phyloP scores from a whole-genome alignment of 2,113 vertebrate species.

The Protomyctophum bolini region DNA sequence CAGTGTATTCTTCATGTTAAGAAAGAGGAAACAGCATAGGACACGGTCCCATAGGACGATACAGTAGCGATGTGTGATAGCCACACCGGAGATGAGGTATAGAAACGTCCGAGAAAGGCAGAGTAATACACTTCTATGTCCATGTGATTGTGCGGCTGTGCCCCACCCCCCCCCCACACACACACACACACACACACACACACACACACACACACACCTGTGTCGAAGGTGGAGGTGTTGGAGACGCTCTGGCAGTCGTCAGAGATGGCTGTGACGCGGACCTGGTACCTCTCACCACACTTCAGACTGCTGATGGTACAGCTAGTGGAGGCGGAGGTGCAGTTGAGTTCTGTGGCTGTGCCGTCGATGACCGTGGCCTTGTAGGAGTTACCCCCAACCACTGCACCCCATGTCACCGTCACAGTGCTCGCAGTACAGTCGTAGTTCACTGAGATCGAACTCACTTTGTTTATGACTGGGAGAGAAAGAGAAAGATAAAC shows the following conservation, averaged over 20 bases:
- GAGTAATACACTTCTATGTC: not conserved
- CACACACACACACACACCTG: conserved; percentile 54
- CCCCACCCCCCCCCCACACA: not conserved
- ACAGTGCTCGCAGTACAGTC: conserved; percentile 57
- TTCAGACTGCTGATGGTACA: conserved; percentile 64
- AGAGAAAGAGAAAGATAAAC: not conserved
- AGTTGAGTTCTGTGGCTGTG: conserved; percentile 47
- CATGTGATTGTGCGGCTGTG: not conserved
- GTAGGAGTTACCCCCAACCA: conserved; percentile 66
- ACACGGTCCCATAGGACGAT: conserved; percentile 45
- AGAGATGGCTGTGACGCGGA: conserved; percentile 56
- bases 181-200: too few relatives aligned
- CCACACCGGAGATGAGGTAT: conserved; percentile 11
- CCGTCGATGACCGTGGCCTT: conserved; percentile 54
- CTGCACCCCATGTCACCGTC: conserved; percentile 64
- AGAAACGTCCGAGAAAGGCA: not conserved
- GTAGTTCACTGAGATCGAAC: conserved; percentile 56
- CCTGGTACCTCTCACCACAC: conserved; percentile 70
- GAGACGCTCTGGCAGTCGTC: conserved; percentile 64
- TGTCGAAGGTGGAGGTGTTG: conserved; percentile 52
- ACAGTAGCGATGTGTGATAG: too few relatives aligned
- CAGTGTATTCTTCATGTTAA: not conserved
- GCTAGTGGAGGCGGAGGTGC: conserved; percentile 56
- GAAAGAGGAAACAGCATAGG: conserved; percentile 27
- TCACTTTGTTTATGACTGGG: conserved; percentile 65